Base-by-base conservation (phyloP, 2,113 vertebrate genomes). In the Prunella himalayana region DNA sequence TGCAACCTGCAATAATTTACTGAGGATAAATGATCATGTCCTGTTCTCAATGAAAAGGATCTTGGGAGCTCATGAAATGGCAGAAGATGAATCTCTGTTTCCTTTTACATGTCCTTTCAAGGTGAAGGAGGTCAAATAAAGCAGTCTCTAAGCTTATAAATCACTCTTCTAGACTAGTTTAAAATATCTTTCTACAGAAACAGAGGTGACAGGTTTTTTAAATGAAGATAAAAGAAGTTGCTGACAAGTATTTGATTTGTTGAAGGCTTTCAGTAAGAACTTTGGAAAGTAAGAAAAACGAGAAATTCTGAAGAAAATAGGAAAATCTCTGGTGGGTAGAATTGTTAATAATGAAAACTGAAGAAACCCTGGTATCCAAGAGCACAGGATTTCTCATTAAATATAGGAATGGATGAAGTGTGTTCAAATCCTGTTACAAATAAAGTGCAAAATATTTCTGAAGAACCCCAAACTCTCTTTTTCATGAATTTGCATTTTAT, bases 61-160 rank as follows among this genome's bases (percentile, higher is more conserved):
- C 22, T 88, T 78, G 22, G 11, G 64, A 96, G 47, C 45, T 47
- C 63, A 70, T 63, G 80, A 59, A 90, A 76, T 56, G 64, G 51
- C 76, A 94, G 68, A 88, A 94, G 92, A 95, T 95, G 85, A 92
- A 95, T 94, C 37, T 92, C 68, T 93, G 53, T 92, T 97, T 95
- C 90, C 45, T 95, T 92, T 94, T 81, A 49, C 49, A 25, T 88
- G 90, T 94, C 90, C 80, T 96, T 93, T 95, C 92, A 96, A 97
- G 93, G 88, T 94, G 94, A 92, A 94, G 76, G n/a, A 95, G 94
- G 90, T 96, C 93, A 95, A 90, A 95, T 70, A 83, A 96, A 94
- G 51, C 47, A 75, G 64, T 64, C 79, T 71, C 49, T 90, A 57
- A 88, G 69, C 64, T 83, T 83, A 95, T 96, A 93, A 96, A 96